A percentile compares a stretch with the other conserved stretches of the same genome.
phyloP scores from a whole-genome alignment of 2,113 vertebrate genomes.

The Rafetus swinhoei region DNA sequence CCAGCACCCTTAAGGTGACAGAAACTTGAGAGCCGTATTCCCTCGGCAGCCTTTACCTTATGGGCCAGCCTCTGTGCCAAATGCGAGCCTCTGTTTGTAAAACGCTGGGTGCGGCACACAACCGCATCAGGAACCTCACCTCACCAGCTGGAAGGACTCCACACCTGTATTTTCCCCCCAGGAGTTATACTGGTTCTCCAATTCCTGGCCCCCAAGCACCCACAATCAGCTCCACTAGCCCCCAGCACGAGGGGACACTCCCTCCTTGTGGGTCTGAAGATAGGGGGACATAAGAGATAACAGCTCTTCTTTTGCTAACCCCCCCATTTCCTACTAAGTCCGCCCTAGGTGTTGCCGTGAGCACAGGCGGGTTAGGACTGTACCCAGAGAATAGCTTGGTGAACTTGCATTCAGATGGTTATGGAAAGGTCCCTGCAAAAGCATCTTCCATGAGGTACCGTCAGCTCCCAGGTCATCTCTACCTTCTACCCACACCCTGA shows the following conservation, averaged over 20 bases:
- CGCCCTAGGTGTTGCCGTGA: neutral
- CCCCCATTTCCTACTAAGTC: fast-evolving
- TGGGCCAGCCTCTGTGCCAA: neutral
- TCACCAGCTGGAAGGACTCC: neutral
- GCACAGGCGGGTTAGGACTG: neutral
- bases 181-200: no score
- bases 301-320: neutral
- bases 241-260: neutral
- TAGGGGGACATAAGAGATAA: neutral
- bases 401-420: neutral
- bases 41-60: neutral
- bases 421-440: neutral
- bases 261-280: neutral
- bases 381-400: neutral
- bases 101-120: neutral
- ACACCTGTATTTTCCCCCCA: neutral
- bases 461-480: fast-evolving
- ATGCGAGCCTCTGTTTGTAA: neutral
- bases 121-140: neutral
- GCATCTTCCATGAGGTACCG: neutral
- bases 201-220: neutral
- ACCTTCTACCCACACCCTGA: neutral
- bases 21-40: neutral
- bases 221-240: neutral
- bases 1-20: neutral